A percentile compares a stretch with the other conserved stretches of the same genome.
These are phyloP conservation scores for Otocyon megalotis DNA, from an alignment of 2,113 vertebrate genomes.

Conservation along the genomic window DNA sequence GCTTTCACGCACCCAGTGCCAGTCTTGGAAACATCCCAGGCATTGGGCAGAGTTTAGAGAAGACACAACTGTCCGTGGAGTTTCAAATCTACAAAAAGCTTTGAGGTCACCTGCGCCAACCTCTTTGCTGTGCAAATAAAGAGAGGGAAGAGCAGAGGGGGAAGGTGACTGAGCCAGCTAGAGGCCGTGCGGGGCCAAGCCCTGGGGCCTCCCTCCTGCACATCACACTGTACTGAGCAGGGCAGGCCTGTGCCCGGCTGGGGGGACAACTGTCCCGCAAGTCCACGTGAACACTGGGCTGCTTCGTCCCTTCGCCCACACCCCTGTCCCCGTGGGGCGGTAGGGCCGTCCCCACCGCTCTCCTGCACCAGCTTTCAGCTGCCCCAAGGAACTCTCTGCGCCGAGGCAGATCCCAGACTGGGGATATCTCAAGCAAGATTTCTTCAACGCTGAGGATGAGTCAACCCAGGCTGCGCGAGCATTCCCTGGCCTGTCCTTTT, in stretches of 20 bases:
- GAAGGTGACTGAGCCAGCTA: background rate
- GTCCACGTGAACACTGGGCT: background rate
- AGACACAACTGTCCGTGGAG: background rate
- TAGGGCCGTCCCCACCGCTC: too few species aligned
- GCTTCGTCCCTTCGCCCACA: background rate
- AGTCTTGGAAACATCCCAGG: background rate
- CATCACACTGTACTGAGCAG: accelerated
- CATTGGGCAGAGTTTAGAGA: background rate
- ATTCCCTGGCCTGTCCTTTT: background rate
- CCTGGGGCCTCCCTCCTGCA: background rate
- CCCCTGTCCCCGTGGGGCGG: background rate
- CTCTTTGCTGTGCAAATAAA: background rate
- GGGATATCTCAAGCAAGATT: background rate
- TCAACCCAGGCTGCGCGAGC: background rate
- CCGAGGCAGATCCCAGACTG: background rate
- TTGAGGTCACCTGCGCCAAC: background rate
- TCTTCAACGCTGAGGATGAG: background rate
- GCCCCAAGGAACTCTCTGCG: background rate
- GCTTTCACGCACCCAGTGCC: background rate
- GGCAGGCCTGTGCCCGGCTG: background rate
- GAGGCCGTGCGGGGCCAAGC: background rate
- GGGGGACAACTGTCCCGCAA: background rate
- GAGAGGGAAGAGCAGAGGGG: background rate
- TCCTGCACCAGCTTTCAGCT: background rate
- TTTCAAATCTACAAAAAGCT: background rate